phyloP scores from a whole-genome alignment of 2,888 invertebrate genomes.

The Thyatira batis region DNA sequence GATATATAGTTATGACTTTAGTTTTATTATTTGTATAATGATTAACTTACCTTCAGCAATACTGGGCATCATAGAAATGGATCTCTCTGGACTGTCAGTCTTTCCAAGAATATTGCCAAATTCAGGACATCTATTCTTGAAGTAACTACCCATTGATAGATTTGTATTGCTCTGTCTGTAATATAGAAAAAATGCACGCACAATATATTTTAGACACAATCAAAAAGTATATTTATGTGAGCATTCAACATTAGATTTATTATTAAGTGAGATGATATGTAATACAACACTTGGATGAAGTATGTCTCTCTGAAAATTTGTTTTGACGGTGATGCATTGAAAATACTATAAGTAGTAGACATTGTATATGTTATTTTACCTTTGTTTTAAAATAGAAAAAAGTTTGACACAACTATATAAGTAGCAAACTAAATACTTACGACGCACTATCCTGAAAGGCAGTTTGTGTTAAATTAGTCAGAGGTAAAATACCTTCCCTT shows the following conservation, averaged over 20 bases:
- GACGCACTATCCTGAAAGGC: constrained; percentile 50
- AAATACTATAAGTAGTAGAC: too few species aligned
- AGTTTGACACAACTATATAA: not conserved
- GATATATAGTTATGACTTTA: too few species aligned
- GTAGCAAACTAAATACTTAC: constrained; percentile 37
- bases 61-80: constrained; percentile 46
- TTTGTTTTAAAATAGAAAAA: too few species aligned
- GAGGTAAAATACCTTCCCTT: constrained; percentile 64
- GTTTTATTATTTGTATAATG: not conserved
- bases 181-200: constrained; percentile 14
- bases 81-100: constrained; percentile 62
- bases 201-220: not conserved
- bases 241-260: too few species aligned
- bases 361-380: too few species aligned
- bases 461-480: constrained; percentile 39
- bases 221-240: not conserved
- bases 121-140: constrained; percentile 64
- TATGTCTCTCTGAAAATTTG: too few species aligned
- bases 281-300: too few species aligned
- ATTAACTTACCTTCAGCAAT: constrained; percentile 58
- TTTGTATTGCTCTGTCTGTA: constrained; percentile 56
- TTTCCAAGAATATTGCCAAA: constrained; percentile 57
- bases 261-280: too few species aligned
- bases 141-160: constrained; percentile 68
- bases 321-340: too few species aligned